Evolutionary conservation across 2,888 invertebrate genomes (phyloP), one percentile per base, ranked within the genome.

Genomic region (Germaria angustata): DNA sequence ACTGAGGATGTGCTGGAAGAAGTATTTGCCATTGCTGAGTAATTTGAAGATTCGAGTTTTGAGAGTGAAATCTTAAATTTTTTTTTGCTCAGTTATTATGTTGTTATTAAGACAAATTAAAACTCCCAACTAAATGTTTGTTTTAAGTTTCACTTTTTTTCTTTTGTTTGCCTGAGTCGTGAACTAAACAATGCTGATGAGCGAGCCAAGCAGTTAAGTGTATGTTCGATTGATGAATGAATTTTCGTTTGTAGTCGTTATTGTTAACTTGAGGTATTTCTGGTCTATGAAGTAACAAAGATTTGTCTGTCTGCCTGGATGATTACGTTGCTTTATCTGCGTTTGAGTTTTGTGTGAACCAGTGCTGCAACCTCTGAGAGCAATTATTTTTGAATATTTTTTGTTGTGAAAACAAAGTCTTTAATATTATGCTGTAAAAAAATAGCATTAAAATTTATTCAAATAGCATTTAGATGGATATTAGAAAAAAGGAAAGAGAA

Each of bases 111-210:
- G 53, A 9, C 59, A 46, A 75, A 59, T 44, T 17, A 11, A 69
- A 55, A 72, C 61, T 34, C 53, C 36, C 75, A 75, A 79, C 75
- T 63, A 49, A 65, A 76, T 55, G 20, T 61, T 34, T 55, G 22
- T 41, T 75, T 55, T 46, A 71, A 75, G 51, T 79, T 79, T 76
- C 79, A 79, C 79, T 79, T 79, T 81, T n/a, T n/a, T 66, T 39
- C 15, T 57, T 20, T 53, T 20, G 20, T 17, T 76, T 77, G 28
- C 49, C 61, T 51, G 39, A 39, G 46, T 34, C 55, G 51, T 66
- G 11, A 71, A 59, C 53, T 51, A 32, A 61, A 22, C 44, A 53
- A 2, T 15, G 51, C 15, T 61, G 39, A n/a, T n/a, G n/a, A n/a
- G n/a, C n/a, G n/a, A 15, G 7, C 32, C 49, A 34, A 36, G 32